phyloP scores from a whole-genome alignment of 92 coral and sea anemone genomes.

The Pocillopora grandis region DNA sequence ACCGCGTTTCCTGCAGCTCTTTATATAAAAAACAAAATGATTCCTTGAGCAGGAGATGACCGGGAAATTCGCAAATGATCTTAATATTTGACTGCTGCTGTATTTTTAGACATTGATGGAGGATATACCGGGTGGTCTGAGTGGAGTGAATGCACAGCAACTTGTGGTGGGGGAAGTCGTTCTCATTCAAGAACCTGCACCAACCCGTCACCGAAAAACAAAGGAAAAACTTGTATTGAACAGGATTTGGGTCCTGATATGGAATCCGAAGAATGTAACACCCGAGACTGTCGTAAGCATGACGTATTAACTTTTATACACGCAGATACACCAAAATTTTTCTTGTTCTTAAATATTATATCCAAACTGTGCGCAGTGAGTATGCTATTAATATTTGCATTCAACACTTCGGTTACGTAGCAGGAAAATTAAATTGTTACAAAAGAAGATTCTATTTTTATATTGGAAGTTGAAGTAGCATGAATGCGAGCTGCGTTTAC shows the following conservation, averaged over 20 bases:
- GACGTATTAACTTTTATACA: not conserved
- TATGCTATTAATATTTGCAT: too few species aligned
- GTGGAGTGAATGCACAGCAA: conserved; percentile 38
- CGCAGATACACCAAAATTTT: not conserved
- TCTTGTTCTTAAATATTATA: not conserved
- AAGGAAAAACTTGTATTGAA: not conserved
- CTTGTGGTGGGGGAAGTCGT: conserved; percentile 85
- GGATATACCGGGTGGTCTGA: conserved; percentile 9
- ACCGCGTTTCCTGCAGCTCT: too few species aligned
- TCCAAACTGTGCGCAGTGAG: too few species aligned
- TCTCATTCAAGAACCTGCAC: conserved; percentile 71
- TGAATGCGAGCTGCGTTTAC: too few species aligned
- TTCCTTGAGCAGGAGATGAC: too few species aligned
- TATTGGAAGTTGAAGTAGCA: too few species aligned
- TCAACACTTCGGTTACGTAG: too few species aligned
- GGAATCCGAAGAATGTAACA: conserved; percentile 9
- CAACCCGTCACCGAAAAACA: conserved; percentile 65
- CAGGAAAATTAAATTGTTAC: too few species aligned
- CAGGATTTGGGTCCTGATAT: conserved; percentile 4
- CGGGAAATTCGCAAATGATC: too few species aligned
- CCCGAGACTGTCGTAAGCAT: conserved; percentile 16
- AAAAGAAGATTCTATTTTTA: too few species aligned
- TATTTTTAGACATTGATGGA: conserved; percentile 29
- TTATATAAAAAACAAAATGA: too few species aligned
- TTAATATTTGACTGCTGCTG: not conserved